Conservation (phyloP, 2,888 invertebrate genomes). For the Polydrusus tereticollis region DNA sequence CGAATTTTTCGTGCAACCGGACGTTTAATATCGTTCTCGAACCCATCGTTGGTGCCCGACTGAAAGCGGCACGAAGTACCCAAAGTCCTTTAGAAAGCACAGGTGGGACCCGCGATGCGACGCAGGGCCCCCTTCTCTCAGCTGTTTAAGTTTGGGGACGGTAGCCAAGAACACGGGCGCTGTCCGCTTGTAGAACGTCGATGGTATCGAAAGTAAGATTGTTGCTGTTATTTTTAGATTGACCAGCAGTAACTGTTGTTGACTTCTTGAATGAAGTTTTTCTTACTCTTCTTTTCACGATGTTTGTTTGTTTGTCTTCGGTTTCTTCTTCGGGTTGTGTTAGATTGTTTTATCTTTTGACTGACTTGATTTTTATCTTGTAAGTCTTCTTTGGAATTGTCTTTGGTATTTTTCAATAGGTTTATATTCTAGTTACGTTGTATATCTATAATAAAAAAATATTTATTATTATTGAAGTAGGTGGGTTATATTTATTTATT, state of each 20-base stretch:
- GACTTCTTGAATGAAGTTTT: too few species aligned
- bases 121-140: constrained; percentile 42
- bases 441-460: too few species aligned
- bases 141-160: constrained; percentile 21
- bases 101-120: neutral
- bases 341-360: too few species aligned
- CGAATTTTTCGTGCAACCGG: constrained; percentile 46
- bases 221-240: neutral
- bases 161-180: neutral
- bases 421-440: too few species aligned
- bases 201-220: constrained; percentile 40
- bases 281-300: too few species aligned
- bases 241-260: neutral
- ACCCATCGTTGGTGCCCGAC: constrained; percentile 42
- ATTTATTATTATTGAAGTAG: too few species aligned
- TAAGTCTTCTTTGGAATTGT: too few species aligned
- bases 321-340: too few species aligned
- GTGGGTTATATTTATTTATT: too few species aligned
- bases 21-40: constrained; percentile 45
- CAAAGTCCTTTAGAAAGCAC: constrained; percentile 45
- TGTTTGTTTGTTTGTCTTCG: too few species aligned
- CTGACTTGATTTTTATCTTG: too few species aligned
- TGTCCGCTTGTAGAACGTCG: constrained; percentile 30
- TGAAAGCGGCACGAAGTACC: constrained; percentile 2
- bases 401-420: too few species aligned